Percentiles rank a stretch among this genome's conserved stretches.
These are phyloP conservation scores for Penaeus monodon DNA, from an alignment of 2,888 invertebrate species.

Conservation along the genomic window DNA sequence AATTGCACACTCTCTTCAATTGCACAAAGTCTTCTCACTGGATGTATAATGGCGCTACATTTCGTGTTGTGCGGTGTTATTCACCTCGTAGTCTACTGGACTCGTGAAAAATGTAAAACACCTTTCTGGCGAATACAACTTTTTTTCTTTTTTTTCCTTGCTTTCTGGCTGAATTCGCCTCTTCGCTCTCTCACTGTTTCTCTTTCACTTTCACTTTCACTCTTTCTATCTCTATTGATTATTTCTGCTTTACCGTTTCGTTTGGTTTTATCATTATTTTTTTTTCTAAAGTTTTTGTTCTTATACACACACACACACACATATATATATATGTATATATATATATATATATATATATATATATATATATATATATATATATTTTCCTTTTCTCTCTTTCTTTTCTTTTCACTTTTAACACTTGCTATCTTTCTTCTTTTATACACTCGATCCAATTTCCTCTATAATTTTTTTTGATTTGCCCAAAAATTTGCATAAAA, in stretches of 20 bases:
- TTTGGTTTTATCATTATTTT: too few species aligned
- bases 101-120: slow-evolving; percentile 39
- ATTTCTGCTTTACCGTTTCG: neutral
- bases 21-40: too few species aligned
- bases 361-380: neutral
- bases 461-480: too few species aligned
- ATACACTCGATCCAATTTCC: too few species aligned
- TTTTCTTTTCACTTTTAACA: too few species aligned
- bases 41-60: slow-evolving; percentile 14
- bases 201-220: neutral
- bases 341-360: neutral
- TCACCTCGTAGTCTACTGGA: slow-evolving; percentile 36
- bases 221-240: slow-evolving; percentile 1
- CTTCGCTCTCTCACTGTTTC: slow-evolving; percentile 3
- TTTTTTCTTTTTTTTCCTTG: too few species aligned
- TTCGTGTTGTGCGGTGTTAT: slow-evolving; percentile 20
- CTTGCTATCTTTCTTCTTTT: too few species aligned
- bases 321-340: neutral
- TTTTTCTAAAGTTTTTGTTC: neutral
- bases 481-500: too few species aligned
- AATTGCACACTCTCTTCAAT: too few species aligned
- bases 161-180: neutral
- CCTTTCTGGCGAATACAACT: neutral
- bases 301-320: neutral
- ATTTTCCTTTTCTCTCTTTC: too few species aligned